These are phyloP conservation scores for Diorhabda carinulata DNA, from an alignment of 1,140 invertebrate genomes.

Conservation along the genomic window DNA sequence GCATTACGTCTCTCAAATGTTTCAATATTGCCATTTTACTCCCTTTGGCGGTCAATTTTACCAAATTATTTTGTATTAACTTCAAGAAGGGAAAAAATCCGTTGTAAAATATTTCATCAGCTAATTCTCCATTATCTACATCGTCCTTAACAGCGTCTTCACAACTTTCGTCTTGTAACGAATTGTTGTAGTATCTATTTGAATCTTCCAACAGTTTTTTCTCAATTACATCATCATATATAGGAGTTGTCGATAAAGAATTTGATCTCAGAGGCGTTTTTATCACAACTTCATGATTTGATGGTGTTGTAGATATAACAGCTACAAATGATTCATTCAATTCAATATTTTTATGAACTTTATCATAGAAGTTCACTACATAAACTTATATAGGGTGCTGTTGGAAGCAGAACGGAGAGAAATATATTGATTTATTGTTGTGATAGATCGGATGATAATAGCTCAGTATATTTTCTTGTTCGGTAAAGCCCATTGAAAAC, in stretches of 20 bases:
- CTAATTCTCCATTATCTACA: neutral
- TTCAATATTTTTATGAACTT: no score
- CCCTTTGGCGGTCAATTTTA: conserved; percentile 50
- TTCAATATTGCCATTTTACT: conserved; percentile 57
- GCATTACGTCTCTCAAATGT: conserved; percentile 53
- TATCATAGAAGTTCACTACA: no score
- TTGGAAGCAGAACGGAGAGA: no score
- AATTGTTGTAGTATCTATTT: neutral
- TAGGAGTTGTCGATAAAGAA: conserved; percentile 7
- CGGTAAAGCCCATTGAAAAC: no score
- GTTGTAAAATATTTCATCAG: conserved; percentile 19
- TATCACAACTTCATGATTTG: conserved; percentile 13
- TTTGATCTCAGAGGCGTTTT: conserved; percentile 13
- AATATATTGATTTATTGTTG: no score
- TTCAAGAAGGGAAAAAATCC: conserved; percentile 48
- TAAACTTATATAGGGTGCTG: no score
- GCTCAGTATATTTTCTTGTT: no score
- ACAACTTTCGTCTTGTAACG: neutral
- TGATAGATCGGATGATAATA: no score
- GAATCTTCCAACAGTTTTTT: neutral
- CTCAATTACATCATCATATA: neutral
- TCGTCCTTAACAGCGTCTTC: neutral
- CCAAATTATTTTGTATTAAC: conserved; percentile 52
- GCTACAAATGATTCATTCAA: no score
- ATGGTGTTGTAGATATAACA: conserved; percentile 13